Evolutionary conservation across 2,888 invertebrate genomes (phyloP).

Genomic region (Ophion costatus): DNA sequence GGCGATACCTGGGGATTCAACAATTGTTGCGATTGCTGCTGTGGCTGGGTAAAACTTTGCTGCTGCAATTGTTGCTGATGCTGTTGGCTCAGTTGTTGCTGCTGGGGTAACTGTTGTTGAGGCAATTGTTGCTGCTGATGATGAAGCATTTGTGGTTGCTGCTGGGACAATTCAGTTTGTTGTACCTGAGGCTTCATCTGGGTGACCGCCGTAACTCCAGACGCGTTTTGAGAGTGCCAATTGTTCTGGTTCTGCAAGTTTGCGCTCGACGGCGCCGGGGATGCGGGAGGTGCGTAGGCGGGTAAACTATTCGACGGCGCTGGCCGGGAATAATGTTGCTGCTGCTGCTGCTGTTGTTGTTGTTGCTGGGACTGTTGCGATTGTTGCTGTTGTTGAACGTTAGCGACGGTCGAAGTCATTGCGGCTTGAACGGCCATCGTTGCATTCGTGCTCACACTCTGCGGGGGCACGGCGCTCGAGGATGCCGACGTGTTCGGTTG

Average conservation of each 20-base stretch:
- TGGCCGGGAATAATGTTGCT: slow-evolving; percentile 67
- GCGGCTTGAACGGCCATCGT: slow-evolving; percentile 71
- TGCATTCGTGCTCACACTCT: slow-evolving; percentile 72
- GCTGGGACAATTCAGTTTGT: slow-evolving; percentile 72
- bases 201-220: slow-evolving; percentile 67
- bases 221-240: slow-evolving; percentile 77
- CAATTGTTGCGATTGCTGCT: slow-evolving; percentile 68
- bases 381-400: slow-evolving; percentile 74
- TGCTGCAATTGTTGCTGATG: slow-evolving; percentile 76
- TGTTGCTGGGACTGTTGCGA: slow-evolving; percentile 68
- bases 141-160: slow-evolving; percentile 72
- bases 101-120: slow-evolving; percentile 72
- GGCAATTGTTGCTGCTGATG: slow-evolving; percentile 73
- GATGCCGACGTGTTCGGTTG: slow-evolving; percentile 84
- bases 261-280: slow-evolving; percentile 46
- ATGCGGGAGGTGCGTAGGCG: slow-evolving; percentile 66
- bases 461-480: slow-evolving; percentile 69
- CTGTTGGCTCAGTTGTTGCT: slow-evolving; percentile 85
- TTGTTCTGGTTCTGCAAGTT: slow-evolving; percentile 71
- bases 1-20: slow-evolving; percentile 67
- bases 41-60: slow-evolving; percentile 74
- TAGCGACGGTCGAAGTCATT: slow-evolving; percentile 36
- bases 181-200: slow-evolving; percentile 71
- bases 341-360: slow-evolving; percentile 68
- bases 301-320: slow-evolving; percentile 71